A percentile compares a stretch with the other conserved stretches of the same genome.
Conservation (phyloP, 1,140 invertebrate species). For the Halotydeus destructor region DNA sequence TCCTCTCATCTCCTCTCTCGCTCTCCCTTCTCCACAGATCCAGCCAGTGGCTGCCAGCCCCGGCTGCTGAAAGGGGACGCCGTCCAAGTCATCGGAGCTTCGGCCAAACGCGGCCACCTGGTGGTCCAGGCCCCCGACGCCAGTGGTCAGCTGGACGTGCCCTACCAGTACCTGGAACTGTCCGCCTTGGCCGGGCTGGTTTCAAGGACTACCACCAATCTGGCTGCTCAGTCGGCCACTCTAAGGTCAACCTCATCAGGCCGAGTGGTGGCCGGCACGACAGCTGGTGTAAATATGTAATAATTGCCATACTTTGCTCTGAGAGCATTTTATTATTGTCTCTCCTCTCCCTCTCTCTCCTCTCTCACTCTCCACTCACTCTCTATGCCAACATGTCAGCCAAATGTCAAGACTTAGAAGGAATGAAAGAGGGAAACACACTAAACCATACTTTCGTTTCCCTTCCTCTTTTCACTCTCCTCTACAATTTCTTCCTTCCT, state of each 20-base stretch:
- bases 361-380: no score
- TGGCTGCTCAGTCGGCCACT: no score
- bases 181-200: no score
- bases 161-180: slow-evolving; percentile 66
- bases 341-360: no score
- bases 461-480: not conserved
- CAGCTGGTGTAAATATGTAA: no score
- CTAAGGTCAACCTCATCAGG: no score
- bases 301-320: no score
- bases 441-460: not conserved
- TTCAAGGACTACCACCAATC: no score
- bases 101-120: slow-evolving; percentile 50
- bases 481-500: not conserved
- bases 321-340: no score
- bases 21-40: slow-evolving; percentile 31
- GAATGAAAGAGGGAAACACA: not conserved
- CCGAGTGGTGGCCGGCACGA: no score
- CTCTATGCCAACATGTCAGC: no score
- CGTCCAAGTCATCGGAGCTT: slow-evolving; percentile 58
- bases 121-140: slow-evolving; percentile 48
- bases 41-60: no score
- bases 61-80: slow-evolving; percentile 53
- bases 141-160: slow-evolving; percentile 49
- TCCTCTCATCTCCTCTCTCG: slow-evolving; percentile 5
- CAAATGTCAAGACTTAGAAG: not conserved